Evolutionary conservation across 2,797 vertebrate genomes (phyloP).

Genomic region (Synaphobranchus kaupii): DNA sequence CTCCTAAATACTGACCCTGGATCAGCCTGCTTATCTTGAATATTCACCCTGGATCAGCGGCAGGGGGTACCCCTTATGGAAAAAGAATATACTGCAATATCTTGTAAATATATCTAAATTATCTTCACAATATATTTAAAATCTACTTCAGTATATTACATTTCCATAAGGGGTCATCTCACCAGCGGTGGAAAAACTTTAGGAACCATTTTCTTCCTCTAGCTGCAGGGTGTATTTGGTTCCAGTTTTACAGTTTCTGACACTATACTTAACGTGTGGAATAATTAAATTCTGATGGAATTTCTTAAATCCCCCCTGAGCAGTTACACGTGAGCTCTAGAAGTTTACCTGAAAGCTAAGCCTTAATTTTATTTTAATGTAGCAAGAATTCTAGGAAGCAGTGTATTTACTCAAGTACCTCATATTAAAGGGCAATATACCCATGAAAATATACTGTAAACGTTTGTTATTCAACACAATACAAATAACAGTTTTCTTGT

Average conservation of each 20-base stretch:
- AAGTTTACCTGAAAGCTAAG: background rate
- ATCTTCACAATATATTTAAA: too few species aligned
- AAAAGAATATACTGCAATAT: too few species aligned
- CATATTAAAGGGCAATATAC: background rate
- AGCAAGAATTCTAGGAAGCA: background rate
- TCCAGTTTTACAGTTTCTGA: background rate
- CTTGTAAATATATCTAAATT: too few species aligned
- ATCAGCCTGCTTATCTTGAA: background rate
- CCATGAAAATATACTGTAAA: background rate
- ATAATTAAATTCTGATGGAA: background rate
- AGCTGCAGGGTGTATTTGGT: background rate
- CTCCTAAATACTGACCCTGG: constrained; percentile 55
- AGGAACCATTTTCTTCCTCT: background rate
- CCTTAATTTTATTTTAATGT: background rate
- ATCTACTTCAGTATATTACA: too few species aligned
- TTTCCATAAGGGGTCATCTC: too few species aligned
- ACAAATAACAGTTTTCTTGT: background rate
- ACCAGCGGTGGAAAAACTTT: background rate
- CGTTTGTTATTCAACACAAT: background rate
- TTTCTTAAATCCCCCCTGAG: too few species aligned
- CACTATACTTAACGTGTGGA: background rate
- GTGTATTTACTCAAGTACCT: background rate
- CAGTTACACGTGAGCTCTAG: too few species aligned
- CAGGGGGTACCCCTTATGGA: background rate
- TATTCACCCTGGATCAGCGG: background rate